phyloP scores from a whole-genome alignment of 2,113 vertebrate species.

The Phoenicopterus ruber region DNA sequence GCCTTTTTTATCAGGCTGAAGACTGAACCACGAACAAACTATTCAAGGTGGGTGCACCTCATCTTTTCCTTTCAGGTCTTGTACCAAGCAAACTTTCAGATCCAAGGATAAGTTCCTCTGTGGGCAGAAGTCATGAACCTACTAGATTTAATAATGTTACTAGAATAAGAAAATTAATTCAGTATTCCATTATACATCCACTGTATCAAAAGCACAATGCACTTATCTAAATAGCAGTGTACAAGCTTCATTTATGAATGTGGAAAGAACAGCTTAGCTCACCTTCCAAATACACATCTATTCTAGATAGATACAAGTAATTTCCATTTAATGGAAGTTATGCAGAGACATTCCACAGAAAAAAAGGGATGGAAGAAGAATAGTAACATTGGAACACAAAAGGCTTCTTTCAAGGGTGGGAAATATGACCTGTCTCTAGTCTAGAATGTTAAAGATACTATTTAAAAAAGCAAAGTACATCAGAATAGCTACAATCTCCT shows the following conservation, averaged over 20 bases:
- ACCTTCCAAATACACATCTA: not conserved
- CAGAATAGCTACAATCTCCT: not conserved
- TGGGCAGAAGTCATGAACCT: not conserved
- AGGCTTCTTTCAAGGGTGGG: not conserved
- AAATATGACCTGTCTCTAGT: not conserved
- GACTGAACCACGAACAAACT: not conserved
- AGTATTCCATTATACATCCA: not conserved
- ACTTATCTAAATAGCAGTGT: not conserved
- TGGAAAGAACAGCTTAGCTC: not conserved
- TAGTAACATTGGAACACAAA: not conserved
- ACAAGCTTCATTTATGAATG: not conserved
- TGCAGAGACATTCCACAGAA: not conserved
- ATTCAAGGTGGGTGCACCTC: not conserved
- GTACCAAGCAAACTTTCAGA: not conserved
- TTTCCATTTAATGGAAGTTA: not conserved
- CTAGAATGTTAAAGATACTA: not conserved
- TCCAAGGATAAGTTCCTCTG: not conserved
- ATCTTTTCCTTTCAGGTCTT: not conserved
- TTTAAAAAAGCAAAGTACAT: not conserved
- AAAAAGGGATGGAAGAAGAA: not conserved
- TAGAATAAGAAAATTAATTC: not conserved
- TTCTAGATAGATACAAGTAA: not conserved
- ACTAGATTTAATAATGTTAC: not conserved
- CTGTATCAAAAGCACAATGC: not conserved
- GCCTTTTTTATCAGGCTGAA: not conserved